These are phyloP conservation scores for Cassiopea andromeda DNA, from an alignment of 30 jellyfish, hydroid and myxozoan genomes.

Conservation along the genomic window DNA sequence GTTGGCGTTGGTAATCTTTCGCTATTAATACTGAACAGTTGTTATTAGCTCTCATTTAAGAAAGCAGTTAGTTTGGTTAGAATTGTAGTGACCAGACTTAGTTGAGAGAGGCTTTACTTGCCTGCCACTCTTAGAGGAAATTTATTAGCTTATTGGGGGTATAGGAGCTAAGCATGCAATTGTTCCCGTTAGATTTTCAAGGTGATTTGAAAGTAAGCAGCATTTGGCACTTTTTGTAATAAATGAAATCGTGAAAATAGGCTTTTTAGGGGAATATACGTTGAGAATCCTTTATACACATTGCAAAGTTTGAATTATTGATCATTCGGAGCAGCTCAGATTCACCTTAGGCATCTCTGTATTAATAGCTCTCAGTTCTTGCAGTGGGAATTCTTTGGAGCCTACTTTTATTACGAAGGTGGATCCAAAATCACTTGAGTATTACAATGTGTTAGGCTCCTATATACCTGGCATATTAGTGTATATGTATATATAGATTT, in stretches of 20 bases:
- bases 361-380: no score
- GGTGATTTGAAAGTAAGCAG: not conserved
- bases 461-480: conserved; percentile 2
- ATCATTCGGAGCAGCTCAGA: no score
- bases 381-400: not conserved
- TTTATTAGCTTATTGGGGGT: not conserved
- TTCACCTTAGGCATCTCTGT: no score
- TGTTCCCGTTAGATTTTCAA: not conserved
- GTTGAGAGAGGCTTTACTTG: not conserved
- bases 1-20: not conserved
- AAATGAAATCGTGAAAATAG: no score
- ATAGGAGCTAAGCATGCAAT: conserved; percentile 1
- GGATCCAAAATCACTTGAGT: not conserved
- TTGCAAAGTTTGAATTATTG: no score
- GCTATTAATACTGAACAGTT: not conserved
- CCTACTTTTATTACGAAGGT: not conserved
- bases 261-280: no score
- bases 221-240: no score
- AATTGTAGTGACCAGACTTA: not conserved
- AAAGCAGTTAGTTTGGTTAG: not conserved
- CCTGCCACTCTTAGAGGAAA: not conserved
- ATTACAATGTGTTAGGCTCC: not conserved
- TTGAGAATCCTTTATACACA: no score
- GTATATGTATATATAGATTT: conserved; percentile 60
- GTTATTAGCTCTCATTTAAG: not conserved